These are phyloP conservation scores for Ptilorrhoa leucosticta DNA, from an alignment of 2,113 vertebrate genomes.

Conservation along the genomic window DNA sequence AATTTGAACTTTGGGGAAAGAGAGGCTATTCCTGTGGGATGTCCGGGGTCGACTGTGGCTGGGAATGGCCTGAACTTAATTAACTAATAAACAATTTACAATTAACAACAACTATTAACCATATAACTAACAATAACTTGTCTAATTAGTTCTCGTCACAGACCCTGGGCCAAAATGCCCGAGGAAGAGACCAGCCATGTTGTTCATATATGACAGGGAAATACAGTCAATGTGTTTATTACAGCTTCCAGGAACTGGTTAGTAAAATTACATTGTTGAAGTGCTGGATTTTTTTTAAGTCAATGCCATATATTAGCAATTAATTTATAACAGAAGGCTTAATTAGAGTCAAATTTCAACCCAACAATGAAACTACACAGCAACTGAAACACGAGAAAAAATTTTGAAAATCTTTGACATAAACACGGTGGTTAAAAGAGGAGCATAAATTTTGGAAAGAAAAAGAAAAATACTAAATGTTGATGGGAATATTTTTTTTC, in stretches of 20 bases:
- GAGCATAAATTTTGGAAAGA: rapidly evolving
- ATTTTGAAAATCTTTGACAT: background rate
- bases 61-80: no score
- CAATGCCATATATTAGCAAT: background rate
- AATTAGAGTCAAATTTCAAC: background rate
- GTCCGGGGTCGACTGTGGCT: no score
- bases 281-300: background rate
- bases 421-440: rapidly evolving
- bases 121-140: no score
- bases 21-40: no score
- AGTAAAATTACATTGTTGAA: background rate
- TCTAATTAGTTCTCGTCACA: no score
- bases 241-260: background rate
- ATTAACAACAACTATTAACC: no score
- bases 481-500: background rate
- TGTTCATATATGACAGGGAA: no score
- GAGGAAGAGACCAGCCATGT: no score
- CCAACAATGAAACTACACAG: background rate
- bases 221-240: background rate
- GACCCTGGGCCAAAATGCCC: no score
- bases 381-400: background rate
- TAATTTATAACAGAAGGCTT: background rate
- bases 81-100: no score
- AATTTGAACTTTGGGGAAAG: no score
- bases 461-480: background rate